Evolutionary conservation across 2,888 invertebrate species (phyloP).

Genomic region (Brachycybe producta): DNA sequence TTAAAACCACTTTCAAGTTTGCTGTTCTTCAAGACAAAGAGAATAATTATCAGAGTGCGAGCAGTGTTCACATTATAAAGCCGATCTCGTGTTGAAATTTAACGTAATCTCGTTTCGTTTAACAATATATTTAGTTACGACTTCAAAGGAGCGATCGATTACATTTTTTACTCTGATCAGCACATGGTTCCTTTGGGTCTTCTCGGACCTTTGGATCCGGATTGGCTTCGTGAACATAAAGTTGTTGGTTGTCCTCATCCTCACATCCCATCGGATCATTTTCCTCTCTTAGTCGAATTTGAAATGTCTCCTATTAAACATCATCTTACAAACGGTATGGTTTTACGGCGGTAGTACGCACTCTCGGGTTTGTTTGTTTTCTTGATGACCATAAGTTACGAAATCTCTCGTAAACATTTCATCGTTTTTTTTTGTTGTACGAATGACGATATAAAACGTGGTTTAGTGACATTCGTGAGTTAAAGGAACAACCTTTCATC

Average conservation of each 20-base stretch:
- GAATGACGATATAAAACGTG: too few relatives aligned
- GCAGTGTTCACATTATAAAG: too few relatives aligned
- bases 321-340: slow-evolving; percentile 18
- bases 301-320: slow-evolving; percentile 56
- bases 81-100: neutral
- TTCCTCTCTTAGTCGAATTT: slow-evolving; percentile 76
- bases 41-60: too few relatives aligned
- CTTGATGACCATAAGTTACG: too few relatives aligned
- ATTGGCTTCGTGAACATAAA: slow-evolving; percentile 69
- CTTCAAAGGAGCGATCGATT: slow-evolving; percentile 99
- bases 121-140: slow-evolving; percentile 59
- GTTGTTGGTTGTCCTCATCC: slow-evolving; percentile 96
- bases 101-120: neutral
- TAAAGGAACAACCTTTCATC: too few relatives aligned
- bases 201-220: slow-evolving; percentile 81
- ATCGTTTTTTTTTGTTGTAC: too few relatives aligned
- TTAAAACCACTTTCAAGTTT: too few relatives aligned
- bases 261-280: slow-evolving; percentile 92
- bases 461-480: too few relatives aligned
- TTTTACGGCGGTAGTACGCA: slow-evolving; percentile 20
- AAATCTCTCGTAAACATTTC: too few relatives aligned
- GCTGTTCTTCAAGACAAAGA: too few relatives aligned
- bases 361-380: slow-evolving; percentile 1
- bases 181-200: slow-evolving; percentile 90
- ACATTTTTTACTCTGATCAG: slow-evolving; percentile 94